Conservation (phyloP, 2,113 vertebrate species). For the Suncus etruscus region DNA sequence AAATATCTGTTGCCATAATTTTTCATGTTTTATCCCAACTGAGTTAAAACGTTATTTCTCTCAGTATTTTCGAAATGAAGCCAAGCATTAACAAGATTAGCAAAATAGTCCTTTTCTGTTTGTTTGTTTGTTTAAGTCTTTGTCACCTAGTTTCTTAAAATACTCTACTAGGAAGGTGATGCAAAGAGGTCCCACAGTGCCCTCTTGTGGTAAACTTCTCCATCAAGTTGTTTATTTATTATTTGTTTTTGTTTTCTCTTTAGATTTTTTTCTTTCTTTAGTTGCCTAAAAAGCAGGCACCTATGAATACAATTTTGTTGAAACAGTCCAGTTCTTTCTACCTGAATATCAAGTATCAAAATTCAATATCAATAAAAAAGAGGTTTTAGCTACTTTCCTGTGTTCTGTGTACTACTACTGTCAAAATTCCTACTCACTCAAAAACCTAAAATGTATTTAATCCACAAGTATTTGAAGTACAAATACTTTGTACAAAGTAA, state of each 20-base stretch:
- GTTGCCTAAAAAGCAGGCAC: too few relatives aligned
- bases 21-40: background rate
- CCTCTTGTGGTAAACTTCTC: slow-evolving; percentile 60
- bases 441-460: background rate
- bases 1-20: slow-evolving; percentile 11
- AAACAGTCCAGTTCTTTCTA: background rate
- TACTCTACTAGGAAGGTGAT: background rate
- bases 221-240: background rate
- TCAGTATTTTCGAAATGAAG: slow-evolving; percentile 39
- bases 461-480: background rate
- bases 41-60: slow-evolving; percentile 1
- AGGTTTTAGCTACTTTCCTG: background rate
- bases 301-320: background rate
- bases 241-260: background rate
- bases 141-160: background rate
- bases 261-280: too few relatives aligned
- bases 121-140: background rate
- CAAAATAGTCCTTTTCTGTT: slow-evolving; percentile 45
- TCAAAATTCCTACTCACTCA: background rate
- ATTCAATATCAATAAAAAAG: background rate
- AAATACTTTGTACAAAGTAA: background rate
- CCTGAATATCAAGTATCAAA: background rate
- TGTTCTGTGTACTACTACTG: background rate
- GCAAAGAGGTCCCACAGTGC: slow-evolving; percentile 64
- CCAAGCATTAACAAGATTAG: slow-evolving; percentile 43